These are phyloP conservation scores for Choristoneura rosaceana DNA, from an alignment of 2,888 invertebrate genomes.

Conservation along the genomic window DNA sequence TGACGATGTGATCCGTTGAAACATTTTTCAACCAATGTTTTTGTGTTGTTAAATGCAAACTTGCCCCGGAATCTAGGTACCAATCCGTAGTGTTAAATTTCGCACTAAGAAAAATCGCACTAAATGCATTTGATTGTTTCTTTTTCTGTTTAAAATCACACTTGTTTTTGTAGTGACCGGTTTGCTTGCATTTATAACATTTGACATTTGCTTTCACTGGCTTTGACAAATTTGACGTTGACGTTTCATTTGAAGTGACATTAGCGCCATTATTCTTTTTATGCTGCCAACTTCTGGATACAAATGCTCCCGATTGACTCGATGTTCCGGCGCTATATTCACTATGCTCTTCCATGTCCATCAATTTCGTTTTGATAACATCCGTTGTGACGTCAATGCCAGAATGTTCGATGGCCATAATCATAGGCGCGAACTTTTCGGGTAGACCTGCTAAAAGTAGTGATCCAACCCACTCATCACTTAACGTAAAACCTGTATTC, in stretches of 20 bases:
- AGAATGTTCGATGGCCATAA: not conserved
- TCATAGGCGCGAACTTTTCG: not conserved
- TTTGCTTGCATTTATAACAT: not conserved
- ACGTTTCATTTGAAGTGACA: not conserved
- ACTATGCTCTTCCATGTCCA: conserved; percentile 6
- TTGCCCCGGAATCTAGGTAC: conserved; percentile 44
- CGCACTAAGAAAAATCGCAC: conserved; percentile 43
- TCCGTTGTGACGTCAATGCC: not conserved
- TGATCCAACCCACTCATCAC: conserved; percentile 7
- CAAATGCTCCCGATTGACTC: not conserved
- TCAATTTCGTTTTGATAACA: conserved; percentile 6
- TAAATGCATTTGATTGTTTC: conserved; percentile 40
- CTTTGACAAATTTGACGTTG: not conserved
- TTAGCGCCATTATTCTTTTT: not conserved
- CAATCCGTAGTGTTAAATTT: conserved; percentile 39
- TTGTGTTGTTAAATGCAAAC: conserved; percentile 39
- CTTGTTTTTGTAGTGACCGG: not conserved
- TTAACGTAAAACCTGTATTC: not conserved
- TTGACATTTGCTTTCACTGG: not conserved
- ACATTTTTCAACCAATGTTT: conserved; percentile 30
- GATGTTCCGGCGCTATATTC: not conserved
- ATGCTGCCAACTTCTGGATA: not conserved
- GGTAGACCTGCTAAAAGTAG: not conserved
- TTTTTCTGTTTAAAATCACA: not conserved
- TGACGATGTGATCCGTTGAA: not conserved